phyloP scores from a whole-genome alignment of 2,888 invertebrate species.

The Oscheius sp. region DNA sequence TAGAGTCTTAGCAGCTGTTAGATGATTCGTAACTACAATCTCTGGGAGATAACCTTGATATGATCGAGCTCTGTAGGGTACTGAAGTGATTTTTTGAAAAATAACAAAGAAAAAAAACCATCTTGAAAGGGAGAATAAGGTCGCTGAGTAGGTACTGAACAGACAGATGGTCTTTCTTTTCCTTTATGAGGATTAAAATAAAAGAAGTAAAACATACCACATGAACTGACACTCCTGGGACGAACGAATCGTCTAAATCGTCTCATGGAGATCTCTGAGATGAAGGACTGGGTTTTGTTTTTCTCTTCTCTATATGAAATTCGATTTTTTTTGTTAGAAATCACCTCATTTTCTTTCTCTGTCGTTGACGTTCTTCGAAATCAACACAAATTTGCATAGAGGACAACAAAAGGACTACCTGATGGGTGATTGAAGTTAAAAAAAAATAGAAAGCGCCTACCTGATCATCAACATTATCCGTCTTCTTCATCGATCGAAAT shows the following conservation, averaged over 20 bases:
- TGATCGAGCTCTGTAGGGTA: conserved; percentile 2
- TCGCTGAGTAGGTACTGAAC: conserved; percentile 9
- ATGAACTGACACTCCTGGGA: conserved; percentile 2
- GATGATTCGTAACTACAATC: conserved; percentile 29
- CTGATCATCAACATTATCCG: conserved; percentile 27
- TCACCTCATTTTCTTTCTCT: conserved; percentile 27
- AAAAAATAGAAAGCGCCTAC: conserved; percentile 1
- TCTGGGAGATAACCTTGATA: conserved; percentile 29
- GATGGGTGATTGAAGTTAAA: not conserved
- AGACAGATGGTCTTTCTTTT: conserved; percentile 18
- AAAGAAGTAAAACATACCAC: not conserved
- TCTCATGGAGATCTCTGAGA: not conserved
- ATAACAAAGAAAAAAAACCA: not conserved
- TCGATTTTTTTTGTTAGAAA: not conserved
- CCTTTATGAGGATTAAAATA: not conserved
- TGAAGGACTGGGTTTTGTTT: conserved; percentile 15
- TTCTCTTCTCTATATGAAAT: conserved; percentile 25
- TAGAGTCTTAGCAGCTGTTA: not conserved
- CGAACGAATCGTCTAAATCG: conserved; percentile 13
- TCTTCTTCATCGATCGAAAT: conserved; percentile 19
- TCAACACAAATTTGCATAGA: conserved; percentile 32
- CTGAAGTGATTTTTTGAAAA: not conserved
- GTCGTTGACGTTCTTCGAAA: conserved; percentile 25
- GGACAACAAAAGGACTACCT: conserved; percentile 19
- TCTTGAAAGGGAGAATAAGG: conserved; percentile 13